phyloP scores from a whole-genome alignment of 2,888 invertebrate genomes.

The Acleris emargana region DNA sequence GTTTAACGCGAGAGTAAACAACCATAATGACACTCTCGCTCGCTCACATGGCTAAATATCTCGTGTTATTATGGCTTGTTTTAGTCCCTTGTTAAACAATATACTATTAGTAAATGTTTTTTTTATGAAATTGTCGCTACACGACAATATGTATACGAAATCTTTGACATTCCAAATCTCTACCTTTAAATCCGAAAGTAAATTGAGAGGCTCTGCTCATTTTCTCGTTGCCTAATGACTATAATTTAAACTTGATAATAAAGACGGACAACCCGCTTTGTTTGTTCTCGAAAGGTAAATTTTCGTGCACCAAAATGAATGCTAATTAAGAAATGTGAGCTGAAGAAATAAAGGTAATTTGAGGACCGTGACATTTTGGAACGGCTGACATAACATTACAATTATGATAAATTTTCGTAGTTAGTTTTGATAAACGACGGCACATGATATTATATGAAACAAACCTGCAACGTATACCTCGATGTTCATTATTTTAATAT shows the following conservation, averaged over 20 bases:
- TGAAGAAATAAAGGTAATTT: constrained; percentile 59
- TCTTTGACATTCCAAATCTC: constrained; percentile 60
- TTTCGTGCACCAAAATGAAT: constrained; percentile 68
- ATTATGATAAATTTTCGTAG: constrained; percentile 49
- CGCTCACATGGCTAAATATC: too few species aligned
- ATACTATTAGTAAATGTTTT: too few species aligned
- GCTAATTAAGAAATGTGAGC: constrained; percentile 75
- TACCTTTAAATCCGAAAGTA: constrained; percentile 60
- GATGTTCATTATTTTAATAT: constrained; percentile 8
- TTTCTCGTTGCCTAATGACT: constrained; percentile 75
- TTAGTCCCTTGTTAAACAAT: too few species aligned
- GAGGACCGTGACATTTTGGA: constrained; percentile 58
- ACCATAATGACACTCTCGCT: too few species aligned
- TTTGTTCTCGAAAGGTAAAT: constrained; percentile 74
- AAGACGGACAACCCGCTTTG: constrained; percentile 75
- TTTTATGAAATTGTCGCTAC: too few species aligned
- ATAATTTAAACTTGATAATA: constrained; percentile 80
- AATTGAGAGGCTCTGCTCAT: constrained; percentile 65
- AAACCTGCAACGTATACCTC: too few species aligned
- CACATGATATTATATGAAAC: constrained; percentile 10
- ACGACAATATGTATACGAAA: constrained; percentile 47
- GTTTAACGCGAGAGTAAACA: too few species aligned
- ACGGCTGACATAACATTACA: constrained; percentile 49
- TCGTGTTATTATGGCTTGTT: too few species aligned
- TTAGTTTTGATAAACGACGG: constrained; percentile 33